Conservation (phyloP, 2,113 vertebrate genomes). For the Phyllostomus discolor region DNA sequence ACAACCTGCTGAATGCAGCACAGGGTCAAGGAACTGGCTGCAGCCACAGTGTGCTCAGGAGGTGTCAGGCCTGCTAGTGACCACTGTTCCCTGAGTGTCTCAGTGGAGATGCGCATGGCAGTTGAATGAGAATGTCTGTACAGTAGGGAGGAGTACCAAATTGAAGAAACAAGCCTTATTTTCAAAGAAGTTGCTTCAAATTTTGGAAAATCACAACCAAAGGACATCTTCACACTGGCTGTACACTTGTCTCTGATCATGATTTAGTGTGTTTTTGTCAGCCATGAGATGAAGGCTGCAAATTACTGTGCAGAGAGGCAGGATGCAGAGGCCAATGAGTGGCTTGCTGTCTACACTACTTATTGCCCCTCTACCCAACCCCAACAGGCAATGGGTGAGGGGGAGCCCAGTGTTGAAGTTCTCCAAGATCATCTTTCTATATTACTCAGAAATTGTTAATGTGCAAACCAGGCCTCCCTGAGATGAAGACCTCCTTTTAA, state of each 20-base stretch:
- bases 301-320: neutral
- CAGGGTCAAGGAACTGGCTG: neutral
- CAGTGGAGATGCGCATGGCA: rapidly evolving
- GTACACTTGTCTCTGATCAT: neutral
- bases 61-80: neutral
- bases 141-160: neutral
- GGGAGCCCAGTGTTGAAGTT: neutral
- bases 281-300: rapidly evolving
- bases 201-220: neutral
- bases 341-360: neutral
- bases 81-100: neutral
- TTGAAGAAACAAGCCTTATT: neutral
- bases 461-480: neutral
- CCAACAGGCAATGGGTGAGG: neutral
- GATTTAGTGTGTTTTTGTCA: neutral
- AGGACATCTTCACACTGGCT: neutral
- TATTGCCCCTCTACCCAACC: neutral
- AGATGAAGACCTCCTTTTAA: neutral
- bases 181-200: neutral
- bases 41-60: neutral
- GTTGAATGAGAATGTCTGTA: neutral
- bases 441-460: neutral
- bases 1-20: neutral
- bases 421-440: neutral
- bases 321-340: neutral